A percentile compares a stretch with the other conserved stretches of the same genome.
phyloP scores from a whole-genome alignment of 2,888 invertebrate genomes.

The Diaprepes abbreviatus region DNA sequence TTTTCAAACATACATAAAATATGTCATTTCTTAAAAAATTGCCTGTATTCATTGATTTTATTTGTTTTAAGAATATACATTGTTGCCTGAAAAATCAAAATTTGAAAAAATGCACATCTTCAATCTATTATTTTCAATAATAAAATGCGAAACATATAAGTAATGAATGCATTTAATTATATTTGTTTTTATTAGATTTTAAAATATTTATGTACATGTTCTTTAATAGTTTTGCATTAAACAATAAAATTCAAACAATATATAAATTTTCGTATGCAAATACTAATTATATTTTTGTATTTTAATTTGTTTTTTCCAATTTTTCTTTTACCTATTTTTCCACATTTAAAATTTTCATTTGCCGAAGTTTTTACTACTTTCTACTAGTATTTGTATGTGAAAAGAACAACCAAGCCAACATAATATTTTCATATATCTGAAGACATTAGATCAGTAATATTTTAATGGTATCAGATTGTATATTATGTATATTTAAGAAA shows the following conservation, averaged over 20 bases:
- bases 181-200: too few species aligned
- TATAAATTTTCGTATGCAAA: background rate
- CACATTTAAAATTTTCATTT: background rate
- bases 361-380: slow-evolving; percentile 3
- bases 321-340: background rate
- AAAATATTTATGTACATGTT: too few species aligned
- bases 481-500: slow-evolving; percentile 33
- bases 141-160: too few species aligned
- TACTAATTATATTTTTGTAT: background rate
- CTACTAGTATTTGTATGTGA: slow-evolving; percentile 1
- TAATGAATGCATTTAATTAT: too few species aligned
- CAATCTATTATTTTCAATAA: too few species aligned
- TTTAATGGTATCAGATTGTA: slow-evolving; percentile 22
- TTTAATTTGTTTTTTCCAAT: background rate
- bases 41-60: too few species aligned
- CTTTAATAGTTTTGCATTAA: background rate
- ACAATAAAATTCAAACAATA: too few species aligned
- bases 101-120: too few species aligned
- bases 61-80: too few species aligned
- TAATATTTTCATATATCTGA: slow-evolving; percentile 1
- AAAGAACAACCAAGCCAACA: background rate
- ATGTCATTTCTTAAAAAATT: too few species aligned
- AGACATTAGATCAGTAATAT: background rate
- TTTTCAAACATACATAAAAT: too few species aligned
- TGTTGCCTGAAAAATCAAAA: too few species aligned